Percentiles rank a stretch among this genome's conserved stretches.
phyloP scores from a whole-genome alignment of 2,888 invertebrate genomes.

The Parasteatoda lunata region DNA sequence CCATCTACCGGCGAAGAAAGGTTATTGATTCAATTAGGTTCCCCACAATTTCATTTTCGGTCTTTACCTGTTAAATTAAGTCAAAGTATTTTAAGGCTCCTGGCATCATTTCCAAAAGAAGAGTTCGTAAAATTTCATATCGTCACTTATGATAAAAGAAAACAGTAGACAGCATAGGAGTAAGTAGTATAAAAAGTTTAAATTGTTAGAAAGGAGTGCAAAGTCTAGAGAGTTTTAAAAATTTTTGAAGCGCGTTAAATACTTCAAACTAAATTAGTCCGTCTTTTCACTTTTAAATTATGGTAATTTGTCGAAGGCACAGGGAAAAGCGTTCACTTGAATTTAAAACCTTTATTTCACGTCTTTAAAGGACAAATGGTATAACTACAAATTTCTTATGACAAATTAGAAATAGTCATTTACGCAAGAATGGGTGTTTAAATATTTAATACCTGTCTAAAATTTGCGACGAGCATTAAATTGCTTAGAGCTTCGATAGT shows the following conservation, averaged over 20 bases:
- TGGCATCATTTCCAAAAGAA: constrained; percentile 2
- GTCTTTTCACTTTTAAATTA: constrained; percentile 59
- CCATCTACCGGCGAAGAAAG: not conserved
- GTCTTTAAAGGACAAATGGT: not conserved
- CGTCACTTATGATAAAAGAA: constrained; percentile 48
- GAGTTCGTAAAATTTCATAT: constrained; percentile 43
- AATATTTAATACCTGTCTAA: too few species aligned
- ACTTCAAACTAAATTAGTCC: constrained; percentile 58
- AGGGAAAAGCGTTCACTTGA: constrained; percentile 33
- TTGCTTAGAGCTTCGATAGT: too few species aligned
- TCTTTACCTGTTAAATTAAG: constrained; percentile 50
- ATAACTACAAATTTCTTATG: not conserved
- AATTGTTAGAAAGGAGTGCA: not conserved
- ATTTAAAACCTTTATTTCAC: constrained; percentile 34
- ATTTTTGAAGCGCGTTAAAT: constrained; percentile 50
- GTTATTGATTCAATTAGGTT: constrained; percentile 38
- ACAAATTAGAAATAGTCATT: too few species aligned
- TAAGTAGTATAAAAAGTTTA: constrained; percentile 6
- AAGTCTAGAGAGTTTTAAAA: not conserved
- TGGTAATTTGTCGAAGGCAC: constrained; percentile 55
- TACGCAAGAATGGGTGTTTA: too few species aligned
- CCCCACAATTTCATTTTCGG: constrained; percentile 51
- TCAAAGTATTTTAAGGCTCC: constrained; percentile 46
- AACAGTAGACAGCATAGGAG: constrained; percentile 13
- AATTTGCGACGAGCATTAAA: too few species aligned